Evolutionary conservation across 2,797 vertebrate species (phyloP).

Genomic region (Hypotaenidia okinawae): DNA sequence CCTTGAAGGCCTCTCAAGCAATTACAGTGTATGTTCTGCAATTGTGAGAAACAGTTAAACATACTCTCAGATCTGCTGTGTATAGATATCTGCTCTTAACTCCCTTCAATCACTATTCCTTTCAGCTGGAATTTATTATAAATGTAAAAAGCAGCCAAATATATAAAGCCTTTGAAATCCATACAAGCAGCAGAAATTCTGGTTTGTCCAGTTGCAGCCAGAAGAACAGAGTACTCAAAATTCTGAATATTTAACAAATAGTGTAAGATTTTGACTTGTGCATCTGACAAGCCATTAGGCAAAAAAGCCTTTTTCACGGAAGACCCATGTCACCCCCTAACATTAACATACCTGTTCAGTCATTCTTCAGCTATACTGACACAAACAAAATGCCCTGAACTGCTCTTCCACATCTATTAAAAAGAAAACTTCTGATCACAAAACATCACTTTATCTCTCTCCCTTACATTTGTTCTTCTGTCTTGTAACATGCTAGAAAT

Average conservation of each 20-base stretch:
- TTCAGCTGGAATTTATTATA: not conserved
- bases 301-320: not conserved
- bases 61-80: not conserved
- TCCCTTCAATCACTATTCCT: not conserved
- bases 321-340: not conserved
- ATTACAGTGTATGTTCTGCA: not conserved
- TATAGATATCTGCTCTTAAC: not conserved
- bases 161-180: not conserved
- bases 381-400: not conserved
- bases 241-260: not conserved
- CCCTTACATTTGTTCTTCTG: not conserved
- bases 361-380: not conserved
- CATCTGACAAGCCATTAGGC: not conserved
- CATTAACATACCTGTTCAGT: not conserved
- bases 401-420: not conserved
- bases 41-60: not conserved
- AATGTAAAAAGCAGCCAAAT: conserved; percentile 29
- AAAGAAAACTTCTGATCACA: not conserved
- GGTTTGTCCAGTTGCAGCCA: not conserved
- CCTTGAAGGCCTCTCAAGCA: not conserved
- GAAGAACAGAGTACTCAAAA: not conserved
- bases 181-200: conserved; percentile 3
- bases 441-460: not conserved
- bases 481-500: not conserved
- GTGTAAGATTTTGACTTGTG: not conserved